A percentile compares a stretch with the other conserved stretches of the same genome.
Evolutionary conservation across 2,888 invertebrate genomes (phyloP).

Genomic region (Chaitophorus viminalis): DNA sequence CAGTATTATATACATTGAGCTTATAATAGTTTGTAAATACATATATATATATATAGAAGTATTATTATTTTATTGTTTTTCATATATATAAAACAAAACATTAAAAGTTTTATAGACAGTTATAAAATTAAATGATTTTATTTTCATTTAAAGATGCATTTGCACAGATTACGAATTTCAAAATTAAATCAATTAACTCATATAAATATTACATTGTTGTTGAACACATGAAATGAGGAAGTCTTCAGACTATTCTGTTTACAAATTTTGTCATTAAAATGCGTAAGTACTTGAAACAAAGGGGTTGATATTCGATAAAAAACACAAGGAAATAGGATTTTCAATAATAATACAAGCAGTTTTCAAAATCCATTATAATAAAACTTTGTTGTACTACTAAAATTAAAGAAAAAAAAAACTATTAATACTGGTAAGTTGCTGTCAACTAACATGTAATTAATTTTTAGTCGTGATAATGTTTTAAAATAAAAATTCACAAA

Average conservation of each 20-base stretch:
- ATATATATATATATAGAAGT: slow-evolving; percentile 8
- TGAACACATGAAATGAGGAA: slow-evolving; percentile 58
- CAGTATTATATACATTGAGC: slow-evolving; percentile 54
- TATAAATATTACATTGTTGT: slow-evolving; percentile 45
- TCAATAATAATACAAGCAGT: slow-evolving; percentile 5
- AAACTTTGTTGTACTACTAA: not conserved
- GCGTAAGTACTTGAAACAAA: slow-evolving; percentile 1
- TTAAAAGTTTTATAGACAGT: slow-evolving; percentile 32
- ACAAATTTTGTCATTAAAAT: slow-evolving; percentile 13
- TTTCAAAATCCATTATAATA: not conserved
- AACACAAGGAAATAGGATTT: not conserved
- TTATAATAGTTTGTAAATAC: slow-evolving; percentile 44
- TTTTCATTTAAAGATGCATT: not conserved
- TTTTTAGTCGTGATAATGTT: not conserved
- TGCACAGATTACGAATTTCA: slow-evolving; percentile 6
- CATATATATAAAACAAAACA: slow-evolving; percentile 20
- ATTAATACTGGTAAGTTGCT: slow-evolving; percentile 48
- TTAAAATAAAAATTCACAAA: not conserved
- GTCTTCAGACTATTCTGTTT: slow-evolving; percentile 49
- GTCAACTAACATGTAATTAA: slow-evolving; percentile 21
- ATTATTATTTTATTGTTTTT: slow-evolving; percentile 13
- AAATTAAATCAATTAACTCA: slow-evolving; percentile 33
- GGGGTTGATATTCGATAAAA: not conserved
- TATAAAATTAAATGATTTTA: slow-evolving; percentile 27
- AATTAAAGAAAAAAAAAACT: slow-evolving; percentile 21